A percentile compares a stretch with the other conserved stretches of the same genome.
Evolutionary conservation across 2,113 vertebrate species (phyloP).

Genomic region (Micromys minutus): DNA sequence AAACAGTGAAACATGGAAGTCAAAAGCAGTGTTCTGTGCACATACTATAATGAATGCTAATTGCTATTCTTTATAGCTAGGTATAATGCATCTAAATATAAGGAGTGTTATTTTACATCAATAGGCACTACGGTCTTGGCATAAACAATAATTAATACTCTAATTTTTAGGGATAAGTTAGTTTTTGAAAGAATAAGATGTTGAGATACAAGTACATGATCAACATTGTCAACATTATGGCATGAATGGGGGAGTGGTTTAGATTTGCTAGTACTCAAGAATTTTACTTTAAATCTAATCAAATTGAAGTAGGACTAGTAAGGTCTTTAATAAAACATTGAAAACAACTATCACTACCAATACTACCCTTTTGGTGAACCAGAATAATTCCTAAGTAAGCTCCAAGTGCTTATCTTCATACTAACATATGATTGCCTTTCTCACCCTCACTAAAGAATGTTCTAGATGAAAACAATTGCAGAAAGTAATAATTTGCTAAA

Average conservation of each 20-base stretch:
- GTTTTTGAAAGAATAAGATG: not conserved
- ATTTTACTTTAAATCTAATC: not conserved
- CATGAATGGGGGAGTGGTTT: not conserved
- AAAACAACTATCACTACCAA: not conserved
- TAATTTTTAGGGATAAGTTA: not conserved
- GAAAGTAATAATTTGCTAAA: not conserved
- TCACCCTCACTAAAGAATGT: not conserved
- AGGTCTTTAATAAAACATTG: not conserved
- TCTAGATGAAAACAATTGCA: not conserved
- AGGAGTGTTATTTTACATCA: constrained; percentile 15
- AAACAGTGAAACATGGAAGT: constrained; percentile 21
- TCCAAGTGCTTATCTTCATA: not conserved
- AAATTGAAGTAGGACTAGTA: not conserved
- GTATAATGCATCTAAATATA: not conserved
- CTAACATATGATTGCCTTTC: not conserved
- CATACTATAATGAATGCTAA: not conserved
- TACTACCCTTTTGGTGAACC: not conserved
- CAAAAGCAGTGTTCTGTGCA: not conserved
- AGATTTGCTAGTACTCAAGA: not conserved
- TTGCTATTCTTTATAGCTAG: not conserved
- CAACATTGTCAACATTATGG: not conserved
- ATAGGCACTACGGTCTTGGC: not conserved
- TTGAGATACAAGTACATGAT: not conserved
- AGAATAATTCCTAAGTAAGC: not conserved
- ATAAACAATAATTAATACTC: constrained; percentile 40